Evolutionary conservation across 2,888 invertebrate genomes (phyloP), one percentile per base, ranked within the genome.

Genomic region (Zygaena filipendulae): DNA sequence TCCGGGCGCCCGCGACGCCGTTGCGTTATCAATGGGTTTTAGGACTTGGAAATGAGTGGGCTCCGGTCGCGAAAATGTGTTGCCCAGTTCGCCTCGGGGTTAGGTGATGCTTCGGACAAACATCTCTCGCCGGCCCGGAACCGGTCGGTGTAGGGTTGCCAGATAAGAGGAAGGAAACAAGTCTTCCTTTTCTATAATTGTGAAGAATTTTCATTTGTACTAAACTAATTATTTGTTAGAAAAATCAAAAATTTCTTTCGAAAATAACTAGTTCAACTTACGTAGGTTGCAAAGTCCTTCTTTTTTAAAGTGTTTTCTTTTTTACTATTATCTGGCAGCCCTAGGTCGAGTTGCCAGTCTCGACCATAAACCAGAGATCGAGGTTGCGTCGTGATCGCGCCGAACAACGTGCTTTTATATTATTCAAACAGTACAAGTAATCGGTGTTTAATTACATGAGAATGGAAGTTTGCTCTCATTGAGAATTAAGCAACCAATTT

Each of bases 11-110:
- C 57, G 53, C 44, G 43, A 16, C 16, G 16, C 4, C 41, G 50
- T 50, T 43, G 44, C 41, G 47, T 61, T 70, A 72, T 74, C 66
- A 58, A 62, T 56, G 55, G 50, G 38, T 56, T 63, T 60, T 55
- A 58, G 52, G 49, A 47, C 39, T 38, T n/a, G n/a, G n/a, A 16
- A 6, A 16, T 16, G 42, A 39, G 42, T 34, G 39, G 38, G 49
- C 51, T 48, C 42, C 49, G 54, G 43, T 51, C 48, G 75, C 75
- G 52, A 75, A 74, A 74, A 64, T 59, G 40, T 48, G 25, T 28
- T 32, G 30, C 25, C 29, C 14, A 18, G 24, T n/a, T n/a, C 22
- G 20, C 30, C 16, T 21, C 11, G 22, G 4, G 18, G 9, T 11
- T 9, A 11, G 14, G 16, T 33, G 16, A 27, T 23, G 32, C 33